phyloP scores from a whole-genome alignment of 2,797 vertebrate genomes.

The Lutjanus campechanus region DNA sequence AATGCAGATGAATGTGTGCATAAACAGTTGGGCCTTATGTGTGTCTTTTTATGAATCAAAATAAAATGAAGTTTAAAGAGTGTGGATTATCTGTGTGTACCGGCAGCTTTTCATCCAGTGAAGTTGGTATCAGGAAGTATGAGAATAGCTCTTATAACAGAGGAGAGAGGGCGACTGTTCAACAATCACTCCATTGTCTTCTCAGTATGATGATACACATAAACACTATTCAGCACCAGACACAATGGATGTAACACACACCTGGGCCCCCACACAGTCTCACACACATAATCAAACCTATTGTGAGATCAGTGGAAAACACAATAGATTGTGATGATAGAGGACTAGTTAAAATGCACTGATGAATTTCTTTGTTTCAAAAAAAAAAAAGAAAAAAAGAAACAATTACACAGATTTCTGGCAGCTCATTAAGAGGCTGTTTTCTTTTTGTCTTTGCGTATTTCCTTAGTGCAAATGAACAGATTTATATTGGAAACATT shows the following conservation, averaged over 20 bases:
- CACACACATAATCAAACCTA: slow-evolving; percentile 34
- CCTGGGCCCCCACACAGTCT: slow-evolving; percentile 27
- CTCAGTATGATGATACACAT: slow-evolving; percentile 42
- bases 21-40: slow-evolving; percentile 7
- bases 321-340: slow-evolving; percentile 6
- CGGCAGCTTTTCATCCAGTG: slow-evolving; percentile 21
- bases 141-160: slow-evolving; percentile 14
- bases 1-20: slow-evolving; percentile 42
- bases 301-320: slow-evolving; percentile 33
- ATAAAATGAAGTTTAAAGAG: slow-evolving; percentile 1
- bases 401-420: background rate
- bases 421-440: background rate
- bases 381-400: no score
- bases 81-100: background rate
- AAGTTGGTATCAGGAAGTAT: slow-evolving; percentile 36
- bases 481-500: background rate
- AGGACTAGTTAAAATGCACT: slow-evolving; percentile 9
- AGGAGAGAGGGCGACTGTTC: slow-evolving; percentile 24
- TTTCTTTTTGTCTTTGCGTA: background rate
- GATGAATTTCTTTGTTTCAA: background rate
- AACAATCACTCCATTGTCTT: slow-evolving; percentile 46
- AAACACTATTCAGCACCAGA: slow-evolving; percentile 45
- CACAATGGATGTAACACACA: slow-evolving; percentile 39
- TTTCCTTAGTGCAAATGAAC: slow-evolving; percentile 9
- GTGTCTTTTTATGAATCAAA: slow-evolving; percentile 21